Conservation (phyloP, 2,888 invertebrate species). For the Cataglyphis albicans region DNA sequence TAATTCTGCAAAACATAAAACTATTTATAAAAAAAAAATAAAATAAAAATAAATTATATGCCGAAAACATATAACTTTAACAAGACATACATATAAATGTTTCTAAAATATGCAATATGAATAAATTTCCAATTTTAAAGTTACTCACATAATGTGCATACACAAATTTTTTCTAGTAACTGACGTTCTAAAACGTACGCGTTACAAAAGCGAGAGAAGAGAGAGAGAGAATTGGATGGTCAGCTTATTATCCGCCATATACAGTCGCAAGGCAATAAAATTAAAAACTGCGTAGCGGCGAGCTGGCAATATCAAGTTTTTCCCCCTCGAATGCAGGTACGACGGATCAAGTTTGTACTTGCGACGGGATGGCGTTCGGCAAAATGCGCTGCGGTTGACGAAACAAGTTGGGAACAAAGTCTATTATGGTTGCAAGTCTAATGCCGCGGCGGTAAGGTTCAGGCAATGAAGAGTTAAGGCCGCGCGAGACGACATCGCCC, state of each 20-base stretch:
- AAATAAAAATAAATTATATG: background rate
- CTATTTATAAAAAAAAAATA: background rate
- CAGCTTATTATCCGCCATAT: slow-evolving; percentile 6
- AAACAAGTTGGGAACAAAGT: slow-evolving; percentile 66
- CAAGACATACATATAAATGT: background rate
- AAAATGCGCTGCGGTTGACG: slow-evolving; percentile 47
- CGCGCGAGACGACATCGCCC: slow-evolving; percentile 31
- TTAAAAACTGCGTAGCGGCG: slow-evolving; percentile 2
- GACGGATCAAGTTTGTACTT: slow-evolving; percentile 56
- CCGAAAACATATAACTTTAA: background rate
- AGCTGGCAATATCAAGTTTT: slow-evolving; percentile 35
- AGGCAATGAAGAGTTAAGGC: slow-evolving; percentile 55
- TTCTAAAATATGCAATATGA: background rate
- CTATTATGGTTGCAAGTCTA: slow-evolving; percentile 61
- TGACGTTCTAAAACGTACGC: background rate
- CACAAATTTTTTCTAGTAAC: background rate
- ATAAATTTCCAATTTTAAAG: background rate
- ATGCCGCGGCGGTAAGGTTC: slow-evolving; percentile 51
- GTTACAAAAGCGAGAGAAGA: background rate
- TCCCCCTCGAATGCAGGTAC: slow-evolving; percentile 26
- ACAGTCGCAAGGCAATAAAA: background rate
- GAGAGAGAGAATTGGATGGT: background rate
- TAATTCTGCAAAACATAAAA: background rate
- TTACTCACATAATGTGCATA: background rate
- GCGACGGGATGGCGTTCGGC: slow-evolving; percentile 34